Evolutionary conservation across 2,888 invertebrate genomes (phyloP).

Genomic region (Luffia ferchaultella): DNA sequence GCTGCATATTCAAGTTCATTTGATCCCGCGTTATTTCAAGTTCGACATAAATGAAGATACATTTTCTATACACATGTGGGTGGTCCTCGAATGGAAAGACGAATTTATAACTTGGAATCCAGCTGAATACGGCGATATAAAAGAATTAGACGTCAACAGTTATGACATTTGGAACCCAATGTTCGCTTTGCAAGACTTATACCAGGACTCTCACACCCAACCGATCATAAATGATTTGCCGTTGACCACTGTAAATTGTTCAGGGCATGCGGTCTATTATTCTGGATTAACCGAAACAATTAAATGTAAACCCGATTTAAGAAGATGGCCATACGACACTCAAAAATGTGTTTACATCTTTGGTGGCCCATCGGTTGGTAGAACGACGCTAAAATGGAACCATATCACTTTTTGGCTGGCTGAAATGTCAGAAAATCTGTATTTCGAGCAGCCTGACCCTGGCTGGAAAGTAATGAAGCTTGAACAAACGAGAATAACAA

Average conservation of each 20-base stretch:
- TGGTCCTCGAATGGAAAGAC: not conserved
- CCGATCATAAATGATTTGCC: not conserved
- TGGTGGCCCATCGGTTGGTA: not conserved
- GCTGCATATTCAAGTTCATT: not conserved
- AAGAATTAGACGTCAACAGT: not conserved
- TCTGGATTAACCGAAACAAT: not conserved
- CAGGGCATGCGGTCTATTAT: not conserved
- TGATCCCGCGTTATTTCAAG: not conserved
- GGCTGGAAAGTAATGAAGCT: not conserved
- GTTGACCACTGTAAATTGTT: not conserved
- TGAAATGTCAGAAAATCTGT: not conserved
- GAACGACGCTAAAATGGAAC: not conserved
- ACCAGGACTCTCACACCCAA: not conserved
- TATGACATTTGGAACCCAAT: not conserved
- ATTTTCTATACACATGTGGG: not conserved
- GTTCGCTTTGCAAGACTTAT: not conserved
- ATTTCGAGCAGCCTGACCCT: not conserved
- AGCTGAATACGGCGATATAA: not conserved
- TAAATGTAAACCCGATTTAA: not conserved
- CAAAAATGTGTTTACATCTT: not conserved
- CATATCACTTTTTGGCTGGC: not conserved
- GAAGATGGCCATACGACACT: not conserved
- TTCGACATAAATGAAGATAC: not conserved
- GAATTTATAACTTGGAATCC: not conserved
- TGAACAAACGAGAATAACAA: not conserved